Conservation (phyloP, 1,140 invertebrate species). For the Parasteatoda tepidariorum region DNA sequence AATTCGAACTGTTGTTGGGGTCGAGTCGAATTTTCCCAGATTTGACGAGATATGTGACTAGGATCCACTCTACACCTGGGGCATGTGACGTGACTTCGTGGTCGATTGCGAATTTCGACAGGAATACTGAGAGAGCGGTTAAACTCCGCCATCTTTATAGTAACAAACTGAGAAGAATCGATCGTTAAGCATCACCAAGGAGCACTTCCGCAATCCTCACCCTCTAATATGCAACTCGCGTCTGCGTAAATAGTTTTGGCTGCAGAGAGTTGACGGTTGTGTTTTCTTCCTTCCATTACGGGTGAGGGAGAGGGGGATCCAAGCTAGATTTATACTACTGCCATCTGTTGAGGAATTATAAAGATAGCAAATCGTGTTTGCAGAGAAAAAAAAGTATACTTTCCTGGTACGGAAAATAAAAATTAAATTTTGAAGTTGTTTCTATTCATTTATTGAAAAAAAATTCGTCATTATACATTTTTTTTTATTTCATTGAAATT, state of each 20-base stretch:
- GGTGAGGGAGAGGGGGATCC: not conserved
- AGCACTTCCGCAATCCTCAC: not conserved
- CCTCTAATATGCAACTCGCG: not conserved
- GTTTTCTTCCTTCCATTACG: not conserved
- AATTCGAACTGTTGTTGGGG: not conserved
- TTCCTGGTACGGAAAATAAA: no score
- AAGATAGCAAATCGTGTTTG: no score
- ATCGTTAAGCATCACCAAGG: constrained; percentile 44
- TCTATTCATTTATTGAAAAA: no score
- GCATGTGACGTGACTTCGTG: constrained; percentile 33
- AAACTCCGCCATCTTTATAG: constrained; percentile 54
- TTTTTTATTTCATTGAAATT: no score
- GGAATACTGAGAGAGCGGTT: constrained; percentile 55
- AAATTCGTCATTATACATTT: no score
- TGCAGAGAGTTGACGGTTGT: constrained; percentile 4
- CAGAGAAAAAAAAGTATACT: no score
- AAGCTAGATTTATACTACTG: not conserved
- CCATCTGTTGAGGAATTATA: constrained; percentile 11
- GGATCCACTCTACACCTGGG: constrained; percentile 53
- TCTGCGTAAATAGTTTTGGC: constrained; percentile 28
- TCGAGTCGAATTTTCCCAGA: constrained; percentile 32
- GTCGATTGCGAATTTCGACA: constrained; percentile 34
- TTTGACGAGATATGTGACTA: constrained; percentile 60
- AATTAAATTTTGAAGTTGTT: no score
- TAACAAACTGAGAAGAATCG: constrained; percentile 26